These are phyloP conservation scores for Petromus typicus DNA, from an alignment of 2,113 vertebrate species.

Conservation along the genomic window DNA sequence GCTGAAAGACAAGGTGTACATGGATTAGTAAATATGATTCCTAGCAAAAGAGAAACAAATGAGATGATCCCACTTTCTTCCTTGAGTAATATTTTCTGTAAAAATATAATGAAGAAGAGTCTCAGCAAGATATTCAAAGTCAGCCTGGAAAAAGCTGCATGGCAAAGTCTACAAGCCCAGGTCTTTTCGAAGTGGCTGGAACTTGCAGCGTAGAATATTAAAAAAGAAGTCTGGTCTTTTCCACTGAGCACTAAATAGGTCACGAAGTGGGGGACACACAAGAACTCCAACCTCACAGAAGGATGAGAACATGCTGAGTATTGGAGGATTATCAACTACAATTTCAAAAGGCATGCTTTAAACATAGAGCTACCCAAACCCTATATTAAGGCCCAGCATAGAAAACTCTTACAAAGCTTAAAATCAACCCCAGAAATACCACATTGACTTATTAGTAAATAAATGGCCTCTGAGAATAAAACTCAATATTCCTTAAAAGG, in stretches of 20 bases:
- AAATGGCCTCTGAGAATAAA: neutral
- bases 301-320: neutral
- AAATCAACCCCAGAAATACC: neutral
- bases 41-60: neutral
- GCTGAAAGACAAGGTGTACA: neutral
- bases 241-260: neutral
- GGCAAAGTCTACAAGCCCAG: neutral
- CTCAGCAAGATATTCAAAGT: neutral
- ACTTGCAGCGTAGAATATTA: neutral
- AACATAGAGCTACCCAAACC: neutral
- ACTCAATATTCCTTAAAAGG: neutral
- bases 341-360: neutral
- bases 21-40: neutral
- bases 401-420: neutral
- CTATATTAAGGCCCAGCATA: neutral
- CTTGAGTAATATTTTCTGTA: neutral
- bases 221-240: neutral
- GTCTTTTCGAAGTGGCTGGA: neutral
- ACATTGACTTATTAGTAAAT: neutral
- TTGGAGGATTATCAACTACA: neutral
- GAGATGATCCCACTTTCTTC: neutral
- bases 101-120: neutral
- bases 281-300: neutral
- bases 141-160: neutral
- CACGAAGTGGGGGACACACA: neutral